Percentiles rank a stretch among this genome's conserved stretches.
phyloP scores from a whole-genome alignment of 2,888 invertebrate species.

The Clunio marinus region DNA sequence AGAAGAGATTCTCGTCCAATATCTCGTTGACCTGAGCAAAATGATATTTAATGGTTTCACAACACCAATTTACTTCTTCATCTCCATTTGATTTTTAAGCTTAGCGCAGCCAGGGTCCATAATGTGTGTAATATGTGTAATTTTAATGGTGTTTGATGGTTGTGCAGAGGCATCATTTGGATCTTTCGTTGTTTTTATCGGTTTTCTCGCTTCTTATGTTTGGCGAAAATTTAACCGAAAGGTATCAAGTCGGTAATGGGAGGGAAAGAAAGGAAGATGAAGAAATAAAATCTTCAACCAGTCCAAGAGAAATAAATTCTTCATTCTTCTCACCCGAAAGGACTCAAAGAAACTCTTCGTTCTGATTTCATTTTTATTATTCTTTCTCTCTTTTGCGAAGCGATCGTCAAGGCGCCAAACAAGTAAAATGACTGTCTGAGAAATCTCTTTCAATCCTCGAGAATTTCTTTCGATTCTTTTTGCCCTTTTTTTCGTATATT shows the following conservation, averaged over 20 bases:
- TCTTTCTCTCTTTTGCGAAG: constrained; percentile 11
- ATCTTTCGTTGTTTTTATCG: constrained; percentile 3
- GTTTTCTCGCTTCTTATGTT: not conserved
- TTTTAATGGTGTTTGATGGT: constrained; percentile 35
- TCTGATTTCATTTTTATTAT: not conserved
- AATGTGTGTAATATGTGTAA: constrained; percentile 38
- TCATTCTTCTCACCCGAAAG: constrained; percentile 23
- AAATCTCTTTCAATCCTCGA: constrained; percentile 36
- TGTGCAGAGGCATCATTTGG: not conserved
- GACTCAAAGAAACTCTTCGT: constrained; percentile 9
- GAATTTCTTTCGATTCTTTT: constrained; percentile 14
- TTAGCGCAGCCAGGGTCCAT: constrained; percentile 6
- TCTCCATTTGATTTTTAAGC: constrained; percentile 16
- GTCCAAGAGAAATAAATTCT: constrained; percentile 28
- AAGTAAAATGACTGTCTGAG: constrained; percentile 38
- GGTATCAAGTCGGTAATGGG: not conserved
- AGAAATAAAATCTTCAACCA: constrained; percentile 37
- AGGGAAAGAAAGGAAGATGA: constrained; percentile 6
- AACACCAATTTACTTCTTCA: constrained; percentile 15
- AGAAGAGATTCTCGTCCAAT: constrained; percentile 13
- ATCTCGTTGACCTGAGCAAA: constrained; percentile 16
- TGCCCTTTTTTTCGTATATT: not conserved
- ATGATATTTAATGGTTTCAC: constrained; percentile 25
- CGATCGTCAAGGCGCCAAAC: constrained; percentile 36
- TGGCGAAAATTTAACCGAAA: constrained; percentile 2